A percentile compares a stretch with the other conserved stretches of the same genome.
phyloP scores from a whole-genome alignment of 2,113 vertebrate genomes.

The Salvator merianae region DNA sequence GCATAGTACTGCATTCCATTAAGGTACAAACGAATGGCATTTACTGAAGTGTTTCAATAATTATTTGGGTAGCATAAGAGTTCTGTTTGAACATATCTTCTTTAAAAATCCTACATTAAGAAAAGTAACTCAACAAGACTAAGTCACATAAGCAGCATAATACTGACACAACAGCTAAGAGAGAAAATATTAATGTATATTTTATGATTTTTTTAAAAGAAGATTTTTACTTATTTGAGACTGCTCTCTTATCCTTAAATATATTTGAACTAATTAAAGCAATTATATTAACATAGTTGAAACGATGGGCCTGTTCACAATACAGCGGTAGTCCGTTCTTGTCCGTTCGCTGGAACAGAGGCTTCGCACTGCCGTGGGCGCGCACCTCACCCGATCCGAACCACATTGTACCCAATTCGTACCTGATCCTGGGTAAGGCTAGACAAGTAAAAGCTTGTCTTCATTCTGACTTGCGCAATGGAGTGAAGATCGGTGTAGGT shows the following conservation, averaged over 20 bases:
- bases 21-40: not conserved
- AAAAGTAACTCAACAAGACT: too few relatives aligned
- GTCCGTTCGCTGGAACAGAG: too few relatives aligned
- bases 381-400: too few relatives aligned
- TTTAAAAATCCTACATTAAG: not conserved
- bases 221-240: too few relatives aligned
- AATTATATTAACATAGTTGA: not conserved
- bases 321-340: too few relatives aligned
- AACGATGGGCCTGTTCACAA: not conserved
- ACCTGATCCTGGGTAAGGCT: too few relatives aligned
- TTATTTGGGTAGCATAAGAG: not conserved
- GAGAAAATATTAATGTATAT: not conserved
- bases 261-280: constrained; percentile 11
- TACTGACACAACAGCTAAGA: not conserved
- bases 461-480: too few relatives aligned
- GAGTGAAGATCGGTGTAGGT: too few relatives aligned
- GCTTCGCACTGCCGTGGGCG: too few relatives aligned
- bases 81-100: not conserved
- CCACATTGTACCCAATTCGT: too few relatives aligned
- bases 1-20: not conserved
- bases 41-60: not conserved
- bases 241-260: not conserved
- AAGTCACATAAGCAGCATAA: not conserved
- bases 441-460: too few relatives aligned
- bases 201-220: not conserved